Conservation (phyloP, 2,797 vertebrate genomes). For the Natrix natrix region DNA sequence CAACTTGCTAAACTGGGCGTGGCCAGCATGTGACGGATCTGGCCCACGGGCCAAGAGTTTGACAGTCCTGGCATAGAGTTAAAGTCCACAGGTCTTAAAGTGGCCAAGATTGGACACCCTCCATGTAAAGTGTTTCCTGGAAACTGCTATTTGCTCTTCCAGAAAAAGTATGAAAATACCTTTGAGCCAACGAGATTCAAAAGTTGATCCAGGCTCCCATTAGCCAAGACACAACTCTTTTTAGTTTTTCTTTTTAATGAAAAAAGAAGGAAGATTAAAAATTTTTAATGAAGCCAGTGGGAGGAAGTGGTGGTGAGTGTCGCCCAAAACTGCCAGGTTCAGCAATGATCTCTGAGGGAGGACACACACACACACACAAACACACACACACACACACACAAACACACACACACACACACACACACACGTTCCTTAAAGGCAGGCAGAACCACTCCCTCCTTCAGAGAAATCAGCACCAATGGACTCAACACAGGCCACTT, state of each 20-base stretch:
- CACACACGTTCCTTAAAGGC: not conserved
- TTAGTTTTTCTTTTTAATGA: not conserved
- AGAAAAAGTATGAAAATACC: not conserved
- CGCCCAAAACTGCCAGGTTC: not conserved
- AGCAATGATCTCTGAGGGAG: not conserved
- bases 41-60: no score
- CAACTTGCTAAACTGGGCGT: no score
- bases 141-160: not conserved
- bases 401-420: not conserved
- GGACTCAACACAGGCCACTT: not conserved
- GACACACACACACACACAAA: not conserved
- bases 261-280: not conserved
- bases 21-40: no score
- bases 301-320: not conserved
- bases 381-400: not conserved
- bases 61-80: not conserved
- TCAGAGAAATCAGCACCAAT: not conserved
- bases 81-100: not conserved
- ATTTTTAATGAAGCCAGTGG: not conserved
- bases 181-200: not conserved
- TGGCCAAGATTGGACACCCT: not conserved
- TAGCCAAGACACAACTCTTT: not conserved
- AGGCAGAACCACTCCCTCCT: not conserved
- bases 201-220: not conserved
- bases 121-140: not conserved